phyloP scores from a whole-genome alignment of 2,797 vertebrate species.

The Oceanodroma leucorhoa region DNA sequence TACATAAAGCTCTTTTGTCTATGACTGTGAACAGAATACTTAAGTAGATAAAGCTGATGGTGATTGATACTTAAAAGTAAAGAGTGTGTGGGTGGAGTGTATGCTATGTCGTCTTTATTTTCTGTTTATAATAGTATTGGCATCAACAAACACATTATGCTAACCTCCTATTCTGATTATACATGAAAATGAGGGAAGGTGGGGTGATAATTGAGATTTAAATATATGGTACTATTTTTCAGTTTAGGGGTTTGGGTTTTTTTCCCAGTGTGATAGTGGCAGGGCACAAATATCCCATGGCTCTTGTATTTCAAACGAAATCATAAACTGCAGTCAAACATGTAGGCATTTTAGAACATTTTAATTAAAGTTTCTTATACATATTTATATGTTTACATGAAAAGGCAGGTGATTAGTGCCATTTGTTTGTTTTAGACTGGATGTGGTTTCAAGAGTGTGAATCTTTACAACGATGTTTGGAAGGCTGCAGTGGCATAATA shows the following conservation, averaged over 20 bases:
- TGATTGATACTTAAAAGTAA: not conserved
- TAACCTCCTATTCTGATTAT: not conserved
- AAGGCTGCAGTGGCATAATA: not conserved
- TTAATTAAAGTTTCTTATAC: constrained; percentile 38
- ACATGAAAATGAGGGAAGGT: not conserved
- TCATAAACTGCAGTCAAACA: not conserved
- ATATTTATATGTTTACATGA: constrained; percentile 50
- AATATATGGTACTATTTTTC: constrained; percentile 6
- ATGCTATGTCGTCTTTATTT: not conserved
- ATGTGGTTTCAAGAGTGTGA: not conserved
- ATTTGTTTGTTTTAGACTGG: not conserved
- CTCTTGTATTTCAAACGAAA: not conserved
- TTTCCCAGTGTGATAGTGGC: not conserved
- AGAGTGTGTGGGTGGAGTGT: not conserved
- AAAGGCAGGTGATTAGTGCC: constrained; percentile 35
- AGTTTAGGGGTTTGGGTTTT: not conserved
- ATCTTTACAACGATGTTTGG: not conserved
- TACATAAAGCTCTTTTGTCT: not conserved
- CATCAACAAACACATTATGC: not conserved
- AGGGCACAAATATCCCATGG: not conserved
- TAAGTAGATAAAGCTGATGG: not conserved
- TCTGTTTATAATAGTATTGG: not conserved
- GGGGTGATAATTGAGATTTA: not conserved
- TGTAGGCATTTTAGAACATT: not conserved
- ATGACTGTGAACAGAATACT: not conserved